Evolutionary conservation across 2,113 vertebrate genomes (phyloP).

Genomic region (Neotoma lepida): DNA sequence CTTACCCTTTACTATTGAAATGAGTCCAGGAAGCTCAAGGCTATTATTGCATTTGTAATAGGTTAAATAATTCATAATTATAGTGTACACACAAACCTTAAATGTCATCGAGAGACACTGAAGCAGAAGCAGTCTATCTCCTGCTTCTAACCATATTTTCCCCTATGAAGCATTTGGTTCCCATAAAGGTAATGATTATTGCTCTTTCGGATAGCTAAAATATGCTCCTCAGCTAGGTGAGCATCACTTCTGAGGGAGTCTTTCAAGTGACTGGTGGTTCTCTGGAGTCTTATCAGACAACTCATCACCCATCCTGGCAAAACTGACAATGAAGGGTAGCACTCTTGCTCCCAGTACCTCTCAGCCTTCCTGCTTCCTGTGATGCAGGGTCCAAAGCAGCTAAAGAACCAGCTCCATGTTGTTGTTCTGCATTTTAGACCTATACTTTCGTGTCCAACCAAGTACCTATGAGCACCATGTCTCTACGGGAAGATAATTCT

Average conservation of each 20-base stretch:
- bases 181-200: constrained; percentile 15
- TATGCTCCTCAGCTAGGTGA: neutral
- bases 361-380: neutral
- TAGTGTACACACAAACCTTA: constrained; percentile 33
- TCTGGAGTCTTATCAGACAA: neutral
- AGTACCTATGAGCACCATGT: neutral
- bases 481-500: neutral
- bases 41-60: neutral
- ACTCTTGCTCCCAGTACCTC: neutral
- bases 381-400: fast-evolving
- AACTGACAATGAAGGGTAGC: fast-evolving
- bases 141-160: neutral
- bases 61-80: constrained; percentile 38
- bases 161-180: constrained; percentile 22
- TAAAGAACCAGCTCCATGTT: neutral
- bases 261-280: neutral
- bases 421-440: neutral
- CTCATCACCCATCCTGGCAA: neutral
- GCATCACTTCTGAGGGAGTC: neutral
- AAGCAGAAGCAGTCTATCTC: neutral
- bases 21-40: neutral
- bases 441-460: neutral
- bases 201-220: constrained; percentile 36
- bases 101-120: neutral
- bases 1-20: constrained; percentile 7